Conservation (phyloP, 2,113 vertebrate species). For the Tupaia chinensis region DNA sequence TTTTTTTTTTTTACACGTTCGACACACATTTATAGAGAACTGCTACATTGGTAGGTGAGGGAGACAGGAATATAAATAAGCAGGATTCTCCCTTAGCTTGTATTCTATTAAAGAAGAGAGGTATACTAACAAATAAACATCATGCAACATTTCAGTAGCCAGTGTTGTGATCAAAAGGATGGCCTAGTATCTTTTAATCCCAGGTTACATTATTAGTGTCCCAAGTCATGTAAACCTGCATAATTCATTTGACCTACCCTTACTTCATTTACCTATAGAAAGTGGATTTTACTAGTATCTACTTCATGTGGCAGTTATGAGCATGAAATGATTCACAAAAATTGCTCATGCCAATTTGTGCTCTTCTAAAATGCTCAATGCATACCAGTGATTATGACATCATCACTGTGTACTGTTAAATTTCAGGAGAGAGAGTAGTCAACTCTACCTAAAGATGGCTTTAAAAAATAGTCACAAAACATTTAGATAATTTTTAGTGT, state of each 20-base stretch:
- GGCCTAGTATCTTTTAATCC: not conserved
- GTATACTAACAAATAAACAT: not conserved
- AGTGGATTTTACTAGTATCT: slow-evolving; percentile 10
- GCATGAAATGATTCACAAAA: not conserved
- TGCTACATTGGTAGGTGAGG: not conserved
- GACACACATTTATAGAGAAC: not conserved
- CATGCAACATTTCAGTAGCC: not conserved
- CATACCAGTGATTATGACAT: not conserved
- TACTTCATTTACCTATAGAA: not conserved
- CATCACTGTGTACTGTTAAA: not conserved
- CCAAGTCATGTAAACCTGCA: not conserved
- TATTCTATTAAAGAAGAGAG: not conserved
- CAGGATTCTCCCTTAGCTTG: not conserved
- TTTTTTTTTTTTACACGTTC: not conserved
- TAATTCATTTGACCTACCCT: not conserved
- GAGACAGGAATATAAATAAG: not conserved
- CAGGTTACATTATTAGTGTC: not conserved
- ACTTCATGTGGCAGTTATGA: not conserved
- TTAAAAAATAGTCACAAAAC: not conserved
- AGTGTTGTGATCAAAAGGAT: not conserved
- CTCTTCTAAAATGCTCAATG: not conserved
- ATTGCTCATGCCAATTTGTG: not conserved
- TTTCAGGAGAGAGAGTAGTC: not conserved
- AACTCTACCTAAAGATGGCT: not conserved
- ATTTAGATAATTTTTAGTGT: not conserved